phyloP scores from a whole-genome alignment of 2,113 vertebrate genomes.

The Pipra filicauda region DNA sequence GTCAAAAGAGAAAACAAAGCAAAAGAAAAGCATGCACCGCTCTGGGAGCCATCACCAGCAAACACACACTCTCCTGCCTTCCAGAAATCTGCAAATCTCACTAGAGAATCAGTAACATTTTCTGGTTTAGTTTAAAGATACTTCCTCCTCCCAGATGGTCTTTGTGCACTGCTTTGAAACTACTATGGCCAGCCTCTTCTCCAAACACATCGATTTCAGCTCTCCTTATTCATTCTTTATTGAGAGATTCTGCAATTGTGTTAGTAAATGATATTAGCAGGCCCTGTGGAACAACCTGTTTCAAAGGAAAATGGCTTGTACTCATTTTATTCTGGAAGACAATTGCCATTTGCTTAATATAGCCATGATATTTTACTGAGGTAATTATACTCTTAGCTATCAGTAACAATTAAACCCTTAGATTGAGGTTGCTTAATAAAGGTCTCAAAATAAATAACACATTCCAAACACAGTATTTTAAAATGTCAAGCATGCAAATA shows the following conservation, averaged over 20 bases:
- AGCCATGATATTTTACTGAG: constrained; percentile 80
- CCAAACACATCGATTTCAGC: neutral
- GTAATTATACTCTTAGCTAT: constrained; percentile 81
- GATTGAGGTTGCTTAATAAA: constrained; percentile 71
- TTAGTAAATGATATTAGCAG: neutral
- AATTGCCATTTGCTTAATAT: constrained; percentile 82
- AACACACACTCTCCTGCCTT: neutral
- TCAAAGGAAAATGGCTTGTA: constrained; percentile 68
- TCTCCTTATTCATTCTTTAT: neutral
- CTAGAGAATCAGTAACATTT: neutral
- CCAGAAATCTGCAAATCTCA: neutral
- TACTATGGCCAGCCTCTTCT: neutral
- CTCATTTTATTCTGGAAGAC: constrained; percentile 68
- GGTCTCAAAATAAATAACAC: constrained; percentile 73
- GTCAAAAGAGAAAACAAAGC: neutral
- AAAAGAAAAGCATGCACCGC: neutral
- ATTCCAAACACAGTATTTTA: constrained; percentile 52
- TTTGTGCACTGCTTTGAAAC: neutral
- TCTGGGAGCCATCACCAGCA: neutral
- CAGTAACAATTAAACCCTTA: constrained; percentile 82
- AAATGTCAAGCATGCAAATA: constrained; percentile 74
- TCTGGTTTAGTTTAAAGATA: neutral
- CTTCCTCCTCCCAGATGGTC: neutral
- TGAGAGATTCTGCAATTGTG: neutral
- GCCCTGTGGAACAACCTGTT: constrained; percentile 35